Evolutionary conservation across 1,140 invertebrate species (phyloP).

Genomic region (Drosophila oshimai): DNA sequence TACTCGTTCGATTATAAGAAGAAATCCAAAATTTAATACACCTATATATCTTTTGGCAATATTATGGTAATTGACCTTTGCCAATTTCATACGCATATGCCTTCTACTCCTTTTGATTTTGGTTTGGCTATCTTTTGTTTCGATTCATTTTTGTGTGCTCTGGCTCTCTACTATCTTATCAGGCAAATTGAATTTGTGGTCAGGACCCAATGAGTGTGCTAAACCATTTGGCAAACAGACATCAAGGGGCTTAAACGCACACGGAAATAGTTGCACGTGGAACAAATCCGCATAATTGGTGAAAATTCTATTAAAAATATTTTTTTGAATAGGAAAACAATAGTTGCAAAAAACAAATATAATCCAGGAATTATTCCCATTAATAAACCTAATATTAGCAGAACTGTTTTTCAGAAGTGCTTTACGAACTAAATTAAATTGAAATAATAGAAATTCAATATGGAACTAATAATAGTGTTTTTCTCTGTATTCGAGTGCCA

Average conservation of each 20-base stretch:
- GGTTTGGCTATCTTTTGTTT: conserved; percentile 27
- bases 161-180: conserved; percentile 45
- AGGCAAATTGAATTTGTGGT: conserved; percentile 73
- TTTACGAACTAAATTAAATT: neutral
- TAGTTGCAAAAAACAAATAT: neutral
- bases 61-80: conserved; percentile 43
- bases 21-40: neutral
- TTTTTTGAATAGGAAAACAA: no score
- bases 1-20: neutral
- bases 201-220: conserved; percentile 69
- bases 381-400: no score
- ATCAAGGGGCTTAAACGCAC: conserved; percentile 31
- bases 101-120: neutral
- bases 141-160: conserved; percentile 25
- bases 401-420: neutral
- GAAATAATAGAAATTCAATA: neutral
- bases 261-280: neutral
- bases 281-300: neutral
- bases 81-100: conserved; percentile 27
- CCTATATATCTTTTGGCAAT: neutral
- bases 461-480: neutral
- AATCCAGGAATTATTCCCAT: no score
- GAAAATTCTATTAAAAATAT: no score
- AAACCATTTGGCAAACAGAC: conserved; percentile 72
- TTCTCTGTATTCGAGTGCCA: conserved; percentile 3